Conservation (phyloP, 1,140 invertebrate species). For the Drosophila prosaltans region DNA sequence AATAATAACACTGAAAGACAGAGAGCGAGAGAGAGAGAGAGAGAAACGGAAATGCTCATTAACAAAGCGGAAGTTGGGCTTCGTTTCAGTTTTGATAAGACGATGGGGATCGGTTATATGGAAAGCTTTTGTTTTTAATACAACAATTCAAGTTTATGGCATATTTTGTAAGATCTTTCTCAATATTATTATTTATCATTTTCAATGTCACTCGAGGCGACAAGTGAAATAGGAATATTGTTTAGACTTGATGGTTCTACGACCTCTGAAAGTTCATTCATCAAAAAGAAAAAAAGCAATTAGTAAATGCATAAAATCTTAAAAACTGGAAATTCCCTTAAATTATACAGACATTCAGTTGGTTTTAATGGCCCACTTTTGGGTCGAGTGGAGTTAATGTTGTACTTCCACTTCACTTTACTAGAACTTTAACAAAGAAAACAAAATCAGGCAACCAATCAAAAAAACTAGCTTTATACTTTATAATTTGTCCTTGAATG, state of each 20-base stretch:
- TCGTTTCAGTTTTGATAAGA: conserved; percentile 61
- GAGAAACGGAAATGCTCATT: conserved; percentile 63
- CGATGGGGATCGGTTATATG: background rate
- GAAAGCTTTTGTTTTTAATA: background rate
- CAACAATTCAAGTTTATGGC: conserved; percentile 24
- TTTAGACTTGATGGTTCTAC: conserved; percentile 1
- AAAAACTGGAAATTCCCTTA: background rate
- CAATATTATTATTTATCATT: conserved; percentile 21
- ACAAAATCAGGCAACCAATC: background rate
- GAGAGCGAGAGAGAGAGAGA: too few relatives aligned
- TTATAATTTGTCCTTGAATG: background rate
- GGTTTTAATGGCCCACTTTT: background rate
- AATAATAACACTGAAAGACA: conserved; percentile 27
- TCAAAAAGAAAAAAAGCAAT: background rate
- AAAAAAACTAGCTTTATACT: background rate
- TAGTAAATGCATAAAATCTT: background rate
- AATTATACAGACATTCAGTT: background rate
- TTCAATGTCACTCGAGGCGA: conserved; percentile 20
- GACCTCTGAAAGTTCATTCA: conserved; percentile 13
- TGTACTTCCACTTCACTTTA: conserved; percentile 5
- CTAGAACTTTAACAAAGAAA: conserved; percentile 22
- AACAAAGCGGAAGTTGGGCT: conserved; percentile 57
- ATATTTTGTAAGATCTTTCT: conserved; percentile 21
- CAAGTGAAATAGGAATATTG: conserved; percentile 13
- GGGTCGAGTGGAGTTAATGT: background rate